These are phyloP conservation scores for Acanthisitta chloris DNA, from an alignment of 2,113 vertebrate genomes.

Conservation along the genomic window DNA sequence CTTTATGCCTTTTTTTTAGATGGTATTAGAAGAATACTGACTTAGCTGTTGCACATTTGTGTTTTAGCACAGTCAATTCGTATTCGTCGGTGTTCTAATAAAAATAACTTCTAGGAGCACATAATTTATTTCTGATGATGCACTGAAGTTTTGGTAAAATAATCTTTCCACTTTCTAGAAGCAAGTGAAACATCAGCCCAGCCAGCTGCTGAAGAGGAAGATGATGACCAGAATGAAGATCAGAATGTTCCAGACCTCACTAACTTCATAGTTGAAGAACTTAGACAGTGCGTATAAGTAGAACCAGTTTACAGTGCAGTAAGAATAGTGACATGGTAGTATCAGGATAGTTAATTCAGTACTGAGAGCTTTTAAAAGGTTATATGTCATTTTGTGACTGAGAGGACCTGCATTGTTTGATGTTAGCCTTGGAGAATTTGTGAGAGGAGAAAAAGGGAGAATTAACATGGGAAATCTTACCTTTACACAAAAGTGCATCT, in stretches of 20 bases:
- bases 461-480: not conserved
- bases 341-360: not conserved
- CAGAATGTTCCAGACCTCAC: constrained; percentile 90
- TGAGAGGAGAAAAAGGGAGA: not conserved
- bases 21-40: not conserved
- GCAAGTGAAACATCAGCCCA: constrained; percentile 66
- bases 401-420: not conserved
- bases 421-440: not conserved
- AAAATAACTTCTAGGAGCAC: not conserved
- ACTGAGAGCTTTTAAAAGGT: not conserved
- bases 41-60: not conserved
- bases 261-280: constrained; percentile 86
- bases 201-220: constrained; percentile 72
- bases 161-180: constrained; percentile 63
- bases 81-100: not conserved
- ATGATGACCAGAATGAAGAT: constrained; percentile 87
- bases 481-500: not conserved
- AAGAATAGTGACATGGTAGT: not conserved
- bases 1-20: not conserved
- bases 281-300: constrained; percentile 87
- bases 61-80: not conserved
- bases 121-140: not conserved
- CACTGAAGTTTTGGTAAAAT: not conserved
- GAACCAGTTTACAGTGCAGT: not conserved
- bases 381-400: not conserved